A percentile compares a stretch with the other conserved stretches of the same genome.
phyloP scores from a whole-genome alignment of 2,113 vertebrate genomes.

The Podarcis raffonei region DNA sequence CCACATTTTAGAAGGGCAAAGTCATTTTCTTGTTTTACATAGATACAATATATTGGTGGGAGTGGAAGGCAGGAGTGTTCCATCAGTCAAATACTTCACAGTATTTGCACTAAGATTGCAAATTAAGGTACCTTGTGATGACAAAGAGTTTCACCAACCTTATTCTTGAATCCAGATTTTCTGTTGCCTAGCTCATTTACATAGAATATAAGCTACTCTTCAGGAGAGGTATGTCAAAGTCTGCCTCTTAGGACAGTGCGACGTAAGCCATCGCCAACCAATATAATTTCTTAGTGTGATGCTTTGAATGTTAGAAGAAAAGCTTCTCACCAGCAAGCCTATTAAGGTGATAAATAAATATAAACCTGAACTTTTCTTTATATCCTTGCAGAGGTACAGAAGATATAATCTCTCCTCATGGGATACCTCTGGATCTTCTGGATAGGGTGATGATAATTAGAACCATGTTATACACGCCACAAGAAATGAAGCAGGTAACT shows the following conservation, averaged over 20 bases:
- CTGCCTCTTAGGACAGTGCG: not conserved
- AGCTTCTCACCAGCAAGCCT: no score
- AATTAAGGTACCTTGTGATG: not conserved
- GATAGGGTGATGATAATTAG: slow-evolving; percentile 97
- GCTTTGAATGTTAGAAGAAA: not conserved
- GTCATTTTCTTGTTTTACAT: not conserved
- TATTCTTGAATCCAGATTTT: not conserved
- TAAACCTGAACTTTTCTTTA: slow-evolving; percentile 11
- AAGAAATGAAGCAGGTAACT: slow-evolving; percentile 96
- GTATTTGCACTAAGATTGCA: not conserved
- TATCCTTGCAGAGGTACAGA: slow-evolving; percentile 87
- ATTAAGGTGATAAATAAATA: not conserved
- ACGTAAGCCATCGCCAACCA: not conserved
- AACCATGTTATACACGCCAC: slow-evolving; percentile 94
- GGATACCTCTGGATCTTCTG: slow-evolving; percentile 93
- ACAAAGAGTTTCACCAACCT: not conserved
- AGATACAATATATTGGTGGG: not conserved
- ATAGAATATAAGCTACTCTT: not conserved
- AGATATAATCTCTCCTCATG: slow-evolving; percentile 93
- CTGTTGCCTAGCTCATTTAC: not conserved
- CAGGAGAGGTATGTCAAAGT: not conserved
- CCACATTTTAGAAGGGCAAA: not conserved
- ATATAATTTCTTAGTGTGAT: not conserved
- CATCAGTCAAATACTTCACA: not conserved
- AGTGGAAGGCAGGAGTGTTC: not conserved